phyloP scores from a whole-genome alignment of 2,113 vertebrate species.

The Tragelaphus imberbis region DNA sequence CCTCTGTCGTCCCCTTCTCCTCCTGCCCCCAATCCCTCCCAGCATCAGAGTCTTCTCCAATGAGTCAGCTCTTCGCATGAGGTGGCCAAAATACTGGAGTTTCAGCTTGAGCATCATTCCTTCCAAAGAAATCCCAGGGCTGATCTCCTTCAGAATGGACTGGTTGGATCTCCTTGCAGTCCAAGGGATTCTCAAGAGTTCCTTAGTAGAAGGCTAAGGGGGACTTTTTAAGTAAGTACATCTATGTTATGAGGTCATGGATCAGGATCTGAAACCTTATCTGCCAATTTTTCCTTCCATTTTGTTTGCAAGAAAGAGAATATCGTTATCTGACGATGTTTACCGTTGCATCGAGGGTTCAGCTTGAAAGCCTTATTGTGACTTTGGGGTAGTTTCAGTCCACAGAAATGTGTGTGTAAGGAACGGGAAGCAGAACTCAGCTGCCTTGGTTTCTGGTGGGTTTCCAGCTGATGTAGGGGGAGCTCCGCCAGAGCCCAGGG shows the following conservation, averaged over 20 bases:
- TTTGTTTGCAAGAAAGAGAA: not conserved
- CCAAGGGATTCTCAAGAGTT: too few relatives aligned
- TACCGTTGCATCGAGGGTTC: not conserved
- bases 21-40: too few relatives aligned
- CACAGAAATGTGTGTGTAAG: too few relatives aligned
- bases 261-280: not conserved
- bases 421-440: not conserved
- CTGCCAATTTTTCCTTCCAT: not conserved
- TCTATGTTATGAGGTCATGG: not conserved
- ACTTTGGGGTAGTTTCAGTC: fast-evolving
- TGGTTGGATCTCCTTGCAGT: too few relatives aligned
- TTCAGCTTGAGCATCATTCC: too few relatives aligned
- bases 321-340: not conserved
- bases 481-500: not conserved
- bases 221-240: not conserved
- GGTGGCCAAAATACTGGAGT: too few relatives aligned
- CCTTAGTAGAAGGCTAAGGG: not conserved
- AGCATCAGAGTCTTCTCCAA: too few relatives aligned
- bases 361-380: not conserved
- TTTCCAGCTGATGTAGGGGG: too few relatives aligned
- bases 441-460: not conserved
- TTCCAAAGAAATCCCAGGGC: too few relatives aligned
- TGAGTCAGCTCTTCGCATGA: too few relatives aligned
- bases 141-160: too few relatives aligned
- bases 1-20: too few relatives aligned